Percentiles rank a stretch among this genome's conserved stretches.
These are phyloP conservation scores for Bufo bufo DNA, from an alignment of 2,113 vertebrate genomes.

Conservation along the genomic window DNA sequence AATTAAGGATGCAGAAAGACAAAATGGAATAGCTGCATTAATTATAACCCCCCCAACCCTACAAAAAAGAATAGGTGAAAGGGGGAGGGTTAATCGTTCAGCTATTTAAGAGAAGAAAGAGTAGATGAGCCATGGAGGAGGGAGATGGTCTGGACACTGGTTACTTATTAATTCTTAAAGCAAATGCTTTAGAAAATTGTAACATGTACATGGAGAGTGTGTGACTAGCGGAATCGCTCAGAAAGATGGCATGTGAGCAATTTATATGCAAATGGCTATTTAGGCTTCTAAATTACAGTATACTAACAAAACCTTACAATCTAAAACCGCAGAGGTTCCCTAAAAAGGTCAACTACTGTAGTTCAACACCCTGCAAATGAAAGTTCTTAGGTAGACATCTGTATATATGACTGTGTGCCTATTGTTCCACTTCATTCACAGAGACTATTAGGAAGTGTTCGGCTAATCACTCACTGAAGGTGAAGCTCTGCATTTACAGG, in stretches of 20 bases:
- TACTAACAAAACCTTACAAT: conserved; percentile 26
- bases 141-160: not conserved
- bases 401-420: too few relatives aligned
- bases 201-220: not conserved
- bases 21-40: conserved; percentile 46
- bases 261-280: conserved; percentile 34
- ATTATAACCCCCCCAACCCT: conserved; percentile 47
- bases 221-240: not conserved
- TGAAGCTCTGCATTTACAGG: too few relatives aligned
- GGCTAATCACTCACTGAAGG: too few relatives aligned
- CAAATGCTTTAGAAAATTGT: conserved; percentile 8
- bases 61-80: conserved; percentile 26
- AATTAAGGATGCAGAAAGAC: conserved; percentile 88
- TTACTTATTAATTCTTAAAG: not conserved
- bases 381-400: not conserved
- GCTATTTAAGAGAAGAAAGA: conserved; percentile 17
- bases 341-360: not conserved
- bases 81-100: conserved; percentile 20
- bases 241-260: conserved; percentile 19
- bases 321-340: not conserved
- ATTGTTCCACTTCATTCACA: too few relatives aligned
- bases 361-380: not conserved
- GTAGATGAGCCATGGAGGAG: not conserved
- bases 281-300: not conserved
- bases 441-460: too few relatives aligned